Evolutionary conservation across 2,113 vertebrate genomes (phyloP).

Genomic region (Leucoraja erinaceus): DNA sequence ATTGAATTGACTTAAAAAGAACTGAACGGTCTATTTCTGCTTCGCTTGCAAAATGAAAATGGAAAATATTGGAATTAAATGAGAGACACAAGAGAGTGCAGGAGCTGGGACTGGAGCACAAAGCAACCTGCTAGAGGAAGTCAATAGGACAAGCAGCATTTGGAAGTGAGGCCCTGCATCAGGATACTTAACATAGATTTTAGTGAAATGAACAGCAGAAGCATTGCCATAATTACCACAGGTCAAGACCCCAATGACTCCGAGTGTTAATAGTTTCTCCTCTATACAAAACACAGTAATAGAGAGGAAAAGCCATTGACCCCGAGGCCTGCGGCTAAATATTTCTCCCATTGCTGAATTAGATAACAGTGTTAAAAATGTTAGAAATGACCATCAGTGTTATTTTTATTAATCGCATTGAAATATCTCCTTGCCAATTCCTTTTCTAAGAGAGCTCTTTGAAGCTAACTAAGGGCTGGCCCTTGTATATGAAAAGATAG

Average conservation of each 20-base stretch:
- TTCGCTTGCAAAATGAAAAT: background rate
- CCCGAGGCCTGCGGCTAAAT: background rate
- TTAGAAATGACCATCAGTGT: background rate
- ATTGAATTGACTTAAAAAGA: no score
- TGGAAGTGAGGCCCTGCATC: no score
- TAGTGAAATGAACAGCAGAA: background rate
- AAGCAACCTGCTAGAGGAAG: no score
- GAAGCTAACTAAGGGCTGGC: background rate
- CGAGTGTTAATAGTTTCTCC: background rate
- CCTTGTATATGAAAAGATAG: background rate
- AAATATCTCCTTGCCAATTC: background rate
- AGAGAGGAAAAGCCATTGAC: no score
- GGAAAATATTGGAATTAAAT: background rate
- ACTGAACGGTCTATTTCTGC: no score
- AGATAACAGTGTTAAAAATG: background rate
- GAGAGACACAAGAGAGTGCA: no score
- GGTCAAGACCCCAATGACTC: background rate
- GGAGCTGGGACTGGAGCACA: no score
- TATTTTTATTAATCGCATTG: background rate
- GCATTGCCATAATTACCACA: background rate
- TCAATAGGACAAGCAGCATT: no score
- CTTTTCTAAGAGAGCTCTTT: background rate
- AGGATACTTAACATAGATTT: background rate
- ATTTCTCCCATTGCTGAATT: background rate
- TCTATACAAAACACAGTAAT: background rate